Conservation (phyloP, 2,888 invertebrate genomes). For the Scrobipalpa costella region DNA sequence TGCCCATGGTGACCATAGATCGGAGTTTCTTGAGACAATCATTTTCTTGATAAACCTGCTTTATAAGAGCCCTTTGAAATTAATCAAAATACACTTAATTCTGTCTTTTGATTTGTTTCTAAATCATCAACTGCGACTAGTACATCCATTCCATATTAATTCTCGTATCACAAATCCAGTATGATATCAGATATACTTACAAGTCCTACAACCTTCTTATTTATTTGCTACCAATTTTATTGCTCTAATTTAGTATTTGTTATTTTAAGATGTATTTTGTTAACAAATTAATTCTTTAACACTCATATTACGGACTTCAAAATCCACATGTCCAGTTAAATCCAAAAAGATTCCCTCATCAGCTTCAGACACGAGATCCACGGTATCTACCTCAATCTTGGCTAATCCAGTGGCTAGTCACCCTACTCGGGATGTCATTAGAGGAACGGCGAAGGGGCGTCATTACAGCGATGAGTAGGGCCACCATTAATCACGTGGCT, state of each 20-base stretch:
- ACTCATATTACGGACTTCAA: neutral
- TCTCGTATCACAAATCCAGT: too few relatives aligned
- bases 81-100: too few relatives aligned
- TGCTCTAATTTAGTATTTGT: too few relatives aligned
- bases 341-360: neutral
- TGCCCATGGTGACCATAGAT: conserved; percentile 52
- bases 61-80: too few relatives aligned
- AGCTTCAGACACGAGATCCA: neutral
- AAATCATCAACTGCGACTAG: too few relatives aligned
- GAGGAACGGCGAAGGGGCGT: conserved; percentile 68
- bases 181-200: too few relatives aligned
- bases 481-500: conserved; percentile 77
- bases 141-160: too few relatives aligned
- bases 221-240: too few relatives aligned
- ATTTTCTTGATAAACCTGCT: neutral
- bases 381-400: conserved; percentile 15
- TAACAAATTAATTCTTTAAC: neutral
- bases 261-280: too few relatives aligned
- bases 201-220: too few relatives aligned
- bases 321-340: neutral
- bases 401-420: conserved; percentile 33
- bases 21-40: conserved; percentile 19
- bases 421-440: conserved; percentile 76
- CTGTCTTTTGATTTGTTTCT: too few relatives aligned
- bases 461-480: conserved; percentile 79